A percentile compares a stretch with the other conserved stretches of the same genome.
Conservation (phyloP, 2,797 vertebrate species). For the Peromyscus melanophrys region DNA sequence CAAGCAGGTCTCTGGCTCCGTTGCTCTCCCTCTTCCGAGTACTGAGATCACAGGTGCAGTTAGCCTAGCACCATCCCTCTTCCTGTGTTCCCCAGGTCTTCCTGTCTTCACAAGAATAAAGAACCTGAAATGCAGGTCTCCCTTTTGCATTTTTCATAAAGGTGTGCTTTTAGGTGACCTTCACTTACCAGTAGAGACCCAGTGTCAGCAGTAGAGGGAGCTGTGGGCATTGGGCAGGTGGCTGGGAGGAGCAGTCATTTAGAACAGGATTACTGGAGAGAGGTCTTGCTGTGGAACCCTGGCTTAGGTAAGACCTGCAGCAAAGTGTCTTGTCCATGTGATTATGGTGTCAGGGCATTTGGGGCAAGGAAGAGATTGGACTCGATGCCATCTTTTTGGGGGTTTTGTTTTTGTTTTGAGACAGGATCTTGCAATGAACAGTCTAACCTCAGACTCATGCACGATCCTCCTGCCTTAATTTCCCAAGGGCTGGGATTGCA, state of each 20-base stretch:
- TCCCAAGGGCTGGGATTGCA: not conserved
- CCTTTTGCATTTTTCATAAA: not conserved
- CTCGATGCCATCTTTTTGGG: not conserved
- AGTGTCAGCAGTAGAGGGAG: not conserved
- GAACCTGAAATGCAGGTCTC: not conserved
- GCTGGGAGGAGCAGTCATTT: not conserved
- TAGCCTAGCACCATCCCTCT: not conserved
- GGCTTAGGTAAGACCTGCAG: not conserved
- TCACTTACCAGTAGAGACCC: too few species aligned
- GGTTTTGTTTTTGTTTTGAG: not conserved
- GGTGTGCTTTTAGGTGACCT: not conserved
- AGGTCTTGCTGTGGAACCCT: not conserved
- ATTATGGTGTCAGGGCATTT: not conserved
- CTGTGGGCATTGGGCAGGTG: not conserved
- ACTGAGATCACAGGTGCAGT: not conserved
- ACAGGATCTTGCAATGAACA: not conserved
- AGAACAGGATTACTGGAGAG: not conserved
- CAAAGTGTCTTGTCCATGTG: not conserved
- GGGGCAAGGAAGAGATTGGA: not conserved
- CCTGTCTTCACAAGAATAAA: not conserved
- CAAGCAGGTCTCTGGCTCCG: not conserved
- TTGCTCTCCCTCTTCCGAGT: not conserved
- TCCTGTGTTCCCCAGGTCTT: not conserved
- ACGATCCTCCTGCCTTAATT: not conserved
- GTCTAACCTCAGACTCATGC: not conserved